Percentiles rank a stretch among this genome's conserved stretches.
Evolutionary conservation across 2,888 invertebrate genomes (phyloP).

Genomic region (Galerucella calmariensis): DNA sequence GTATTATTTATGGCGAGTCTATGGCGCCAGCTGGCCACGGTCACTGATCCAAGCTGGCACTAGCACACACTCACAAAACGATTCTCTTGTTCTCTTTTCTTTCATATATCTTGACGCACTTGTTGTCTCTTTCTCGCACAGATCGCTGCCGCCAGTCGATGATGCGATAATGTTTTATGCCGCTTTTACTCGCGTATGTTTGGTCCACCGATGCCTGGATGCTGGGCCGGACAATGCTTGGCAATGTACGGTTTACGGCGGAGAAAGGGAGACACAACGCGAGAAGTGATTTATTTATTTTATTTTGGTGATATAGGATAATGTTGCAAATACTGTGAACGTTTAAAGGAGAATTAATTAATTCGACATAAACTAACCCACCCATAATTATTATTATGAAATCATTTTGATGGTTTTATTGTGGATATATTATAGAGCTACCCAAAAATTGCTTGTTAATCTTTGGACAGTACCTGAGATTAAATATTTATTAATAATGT

Average conservation of each 20-base stretch:
- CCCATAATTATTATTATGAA: no score
- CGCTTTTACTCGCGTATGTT: constrained; percentile 14
- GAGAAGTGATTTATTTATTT: background rate
- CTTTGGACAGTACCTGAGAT: no score
- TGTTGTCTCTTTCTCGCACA: constrained; percentile 25
- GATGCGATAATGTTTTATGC: constrained; percentile 29
- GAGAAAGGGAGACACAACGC: background rate
- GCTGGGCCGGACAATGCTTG: constrained; percentile 18
- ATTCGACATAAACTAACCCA: no score
- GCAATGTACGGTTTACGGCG: background rate
- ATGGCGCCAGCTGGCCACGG: constrained; percentile 67
- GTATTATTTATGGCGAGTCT: constrained; percentile 66
- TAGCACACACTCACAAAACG: constrained; percentile 34
- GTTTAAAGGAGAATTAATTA: no score
- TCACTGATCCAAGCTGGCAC: constrained; percentile 62
- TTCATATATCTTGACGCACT: constrained; percentile 28
- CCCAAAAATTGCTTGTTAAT: no score
- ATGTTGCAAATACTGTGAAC: background rate
- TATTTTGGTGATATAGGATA: background rate
- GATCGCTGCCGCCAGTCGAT: constrained; percentile 36
- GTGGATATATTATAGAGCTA: no score
- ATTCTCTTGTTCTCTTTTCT: constrained; percentile 33
- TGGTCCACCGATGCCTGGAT: constrained; percentile 24
- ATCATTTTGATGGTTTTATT: no score
- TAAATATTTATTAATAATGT: no score